Percentiles rank a stretch among this genome's conserved stretches.
phyloP scores from a whole-genome alignment of 2,113 vertebrate genomes.

The Eurypyga helias region DNA sequence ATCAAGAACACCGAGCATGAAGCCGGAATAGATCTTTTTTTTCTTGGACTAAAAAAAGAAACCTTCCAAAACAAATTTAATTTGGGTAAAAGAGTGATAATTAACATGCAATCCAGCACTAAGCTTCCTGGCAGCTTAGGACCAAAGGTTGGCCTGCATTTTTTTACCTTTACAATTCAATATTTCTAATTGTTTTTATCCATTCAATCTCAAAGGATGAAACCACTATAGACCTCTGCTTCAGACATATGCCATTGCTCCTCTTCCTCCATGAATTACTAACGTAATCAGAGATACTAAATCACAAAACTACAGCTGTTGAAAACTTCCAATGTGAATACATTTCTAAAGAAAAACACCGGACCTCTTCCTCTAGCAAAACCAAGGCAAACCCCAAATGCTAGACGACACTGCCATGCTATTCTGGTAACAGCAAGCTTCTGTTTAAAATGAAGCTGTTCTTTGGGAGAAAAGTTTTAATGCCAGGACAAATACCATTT shows the following conservation, averaged over 20 bases:
- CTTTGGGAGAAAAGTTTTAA: neutral
- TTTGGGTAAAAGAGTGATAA: neutral
- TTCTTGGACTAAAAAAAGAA: neutral
- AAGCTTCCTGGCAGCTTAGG: neutral
- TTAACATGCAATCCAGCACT: neutral
- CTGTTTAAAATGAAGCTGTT: neutral
- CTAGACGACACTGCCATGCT: neutral
- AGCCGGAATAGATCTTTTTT: neutral
- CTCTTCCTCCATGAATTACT: neutral
- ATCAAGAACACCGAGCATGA: neutral
- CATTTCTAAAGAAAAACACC: neutral
- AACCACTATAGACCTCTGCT: neutral
- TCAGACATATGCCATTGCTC: neutral
- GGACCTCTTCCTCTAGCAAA: neutral
- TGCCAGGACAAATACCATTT: neutral
- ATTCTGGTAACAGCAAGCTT: neutral
- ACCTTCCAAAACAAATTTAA: neutral
- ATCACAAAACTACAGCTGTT: neutral
- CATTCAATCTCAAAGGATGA: neutral
- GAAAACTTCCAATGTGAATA: neutral
- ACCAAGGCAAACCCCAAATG: neutral
- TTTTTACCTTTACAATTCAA: neutral
- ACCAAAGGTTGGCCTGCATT: neutral
- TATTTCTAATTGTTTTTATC: neutral
- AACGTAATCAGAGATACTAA: neutral